Evolutionary conservation across 2,797 vertebrate genomes (phyloP).

Genomic region (Danio albolineatus): DNA sequence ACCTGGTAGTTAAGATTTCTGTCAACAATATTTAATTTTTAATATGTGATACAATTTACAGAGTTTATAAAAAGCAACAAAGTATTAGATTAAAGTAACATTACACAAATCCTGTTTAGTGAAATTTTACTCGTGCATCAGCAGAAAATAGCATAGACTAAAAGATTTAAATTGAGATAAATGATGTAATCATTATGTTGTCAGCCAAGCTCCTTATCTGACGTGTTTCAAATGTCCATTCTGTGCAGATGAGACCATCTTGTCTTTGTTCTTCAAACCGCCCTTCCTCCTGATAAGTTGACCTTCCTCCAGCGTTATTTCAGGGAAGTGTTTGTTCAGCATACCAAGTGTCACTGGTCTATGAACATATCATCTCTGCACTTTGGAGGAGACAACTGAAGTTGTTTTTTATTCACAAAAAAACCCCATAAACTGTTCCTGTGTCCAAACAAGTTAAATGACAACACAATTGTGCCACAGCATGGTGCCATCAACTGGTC

Average conservation of each 20-base stretch:
- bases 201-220: neutral
- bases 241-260: conserved; percentile 32
- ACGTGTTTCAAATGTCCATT: neutral
- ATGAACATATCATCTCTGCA: conserved; percentile 25
- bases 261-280: conserved; percentile 13
- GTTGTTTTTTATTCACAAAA: conserved; percentile 5
- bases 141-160: neutral
- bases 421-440: neutral
- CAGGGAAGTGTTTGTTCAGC: conserved; percentile 34
- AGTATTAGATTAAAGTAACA: neutral
- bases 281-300: conserved; percentile 1
- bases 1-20: neutral
- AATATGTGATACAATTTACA: neutral
- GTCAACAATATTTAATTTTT: neutral
- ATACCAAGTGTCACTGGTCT: neutral
- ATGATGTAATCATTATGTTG: neutral
- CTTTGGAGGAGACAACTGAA: conserved; percentile 20
- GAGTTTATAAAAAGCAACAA: neutral
- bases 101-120: neutral
- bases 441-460: neutral
- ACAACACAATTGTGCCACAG: conserved; percentile 11
- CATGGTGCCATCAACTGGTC: neutral
- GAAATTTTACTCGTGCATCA: neutral
- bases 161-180: neutral
- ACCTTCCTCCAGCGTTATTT: conserved; percentile 19